Base-by-base conservation (phyloP, 2,888 invertebrate genomes). In the Scaptomyza tumidula region DNA sequence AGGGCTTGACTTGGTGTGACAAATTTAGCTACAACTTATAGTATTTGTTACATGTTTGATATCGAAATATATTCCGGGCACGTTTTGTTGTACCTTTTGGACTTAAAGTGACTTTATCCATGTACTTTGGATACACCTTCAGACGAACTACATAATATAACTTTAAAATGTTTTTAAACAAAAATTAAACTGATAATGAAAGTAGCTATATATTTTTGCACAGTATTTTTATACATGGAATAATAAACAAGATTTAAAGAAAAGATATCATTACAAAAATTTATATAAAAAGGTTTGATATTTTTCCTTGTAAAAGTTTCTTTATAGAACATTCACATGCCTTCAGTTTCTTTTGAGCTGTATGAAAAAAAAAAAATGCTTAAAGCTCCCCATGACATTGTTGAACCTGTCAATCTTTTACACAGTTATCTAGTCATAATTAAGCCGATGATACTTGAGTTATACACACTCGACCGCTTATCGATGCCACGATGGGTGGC, bases 381-480 rank as follows among this genome's bases (percentile, higher is more conserved):
- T n/a, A 14, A 19, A 27, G 39, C 55, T 24, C 56, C 53, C 39
- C 35, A 39, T 13, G 50, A 29, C 39, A 71, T 71, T 62, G 4
- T 31, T 2, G 14, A 64, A 72, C 75, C 68, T 82, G 83, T 73
- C 82, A 72, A 31, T 54, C 58, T 57, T 59, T 75, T 50, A 56
- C 14, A 54, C 27, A 67, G 63, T 41, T 59, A 58, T 59, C 67
- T 67, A 48, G 65, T 69, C 62, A 67, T 41, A 49, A 46, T 65
- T 82, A 71, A 81, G 87, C 65, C 46, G n/a, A 16, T 27, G 48
- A 57, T 60, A 64, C 82, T 87, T 66, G 65, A 69, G 41, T 75
- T 56, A 77, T 77, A 72, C 71, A 77, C 63, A 77, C 63, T 50
- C 54, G 54, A 37, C 45, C 31, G 77, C 86, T 87, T 83, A 85